Conservation (phyloP, 1,140 invertebrate species). For the Drosophila nasuta region DNA sequence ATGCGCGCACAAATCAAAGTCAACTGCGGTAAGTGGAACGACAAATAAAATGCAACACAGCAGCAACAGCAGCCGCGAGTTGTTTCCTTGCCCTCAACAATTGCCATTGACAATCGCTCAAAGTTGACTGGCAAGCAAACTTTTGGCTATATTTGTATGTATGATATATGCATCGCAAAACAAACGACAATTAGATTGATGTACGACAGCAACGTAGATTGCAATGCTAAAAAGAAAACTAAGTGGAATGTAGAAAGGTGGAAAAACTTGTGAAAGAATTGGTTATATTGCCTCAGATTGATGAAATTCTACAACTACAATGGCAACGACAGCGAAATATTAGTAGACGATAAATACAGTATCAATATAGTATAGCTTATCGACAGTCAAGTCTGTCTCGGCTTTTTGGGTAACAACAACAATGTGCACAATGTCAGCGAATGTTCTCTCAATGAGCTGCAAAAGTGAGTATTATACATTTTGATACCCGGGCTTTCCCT, state of each 20-base stretch:
- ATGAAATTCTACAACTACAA: not conserved
- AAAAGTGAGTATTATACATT: not conserved
- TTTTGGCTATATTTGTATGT: conserved; percentile 13
- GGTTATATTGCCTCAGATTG: conserved; percentile 16
- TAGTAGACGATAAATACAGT: not conserved
- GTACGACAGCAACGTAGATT: conserved; percentile 32
- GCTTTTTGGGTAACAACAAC: not conserved
- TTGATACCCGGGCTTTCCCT: too few relatives aligned
- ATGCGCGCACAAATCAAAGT: conserved; percentile 56
- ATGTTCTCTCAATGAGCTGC: not conserved
- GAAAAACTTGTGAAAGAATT: not conserved
- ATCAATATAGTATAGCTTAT: not conserved
- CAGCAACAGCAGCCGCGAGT: conserved; percentile 1
- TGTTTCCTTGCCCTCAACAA: not conserved
- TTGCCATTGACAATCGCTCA: conserved; percentile 41
- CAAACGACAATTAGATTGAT: conserved; percentile 56
- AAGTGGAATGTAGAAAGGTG: not conserved
- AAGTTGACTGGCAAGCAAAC: conserved; percentile 46
- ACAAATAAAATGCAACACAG: conserved; percentile 50
- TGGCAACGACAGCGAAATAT: not conserved
- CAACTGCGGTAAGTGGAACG: conserved; percentile 57
- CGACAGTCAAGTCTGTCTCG: not conserved
- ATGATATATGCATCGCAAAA: not conserved
- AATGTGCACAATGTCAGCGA: not conserved
- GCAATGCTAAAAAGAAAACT: not conserved